A percentile compares a stretch with the other conserved stretches of the same genome.
Evolutionary conservation across 2,797 vertebrate species (phyloP).

Genomic region (Microhierax caerulescens): DNA sequence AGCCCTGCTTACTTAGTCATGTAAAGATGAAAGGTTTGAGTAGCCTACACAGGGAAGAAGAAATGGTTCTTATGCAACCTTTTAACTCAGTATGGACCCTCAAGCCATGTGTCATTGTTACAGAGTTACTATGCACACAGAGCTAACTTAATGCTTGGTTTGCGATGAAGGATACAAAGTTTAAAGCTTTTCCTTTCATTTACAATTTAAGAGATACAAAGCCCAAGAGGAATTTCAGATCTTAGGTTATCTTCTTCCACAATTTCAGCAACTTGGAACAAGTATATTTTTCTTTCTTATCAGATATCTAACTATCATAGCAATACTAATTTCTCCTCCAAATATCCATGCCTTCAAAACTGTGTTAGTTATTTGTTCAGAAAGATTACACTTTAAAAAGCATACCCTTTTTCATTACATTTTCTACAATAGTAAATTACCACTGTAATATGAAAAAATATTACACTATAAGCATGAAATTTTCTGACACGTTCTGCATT

Average conservation of each 20-base stretch:
- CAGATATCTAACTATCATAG: neutral
- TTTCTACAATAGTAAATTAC: neutral
- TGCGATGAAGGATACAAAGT: neutral
- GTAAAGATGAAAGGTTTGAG: neutral
- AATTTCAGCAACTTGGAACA: neutral
- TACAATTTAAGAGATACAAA: neutral
- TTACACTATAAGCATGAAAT: neutral
- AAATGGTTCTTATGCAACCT: neutral
- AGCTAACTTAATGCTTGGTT: neutral
- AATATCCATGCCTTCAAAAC: neutral
- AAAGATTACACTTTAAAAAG: neutral
- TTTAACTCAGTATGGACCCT: neutral
- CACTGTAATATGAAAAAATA: neutral
- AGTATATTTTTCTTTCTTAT: neutral
- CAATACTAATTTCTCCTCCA: neutral
- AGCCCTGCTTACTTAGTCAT: neutral
- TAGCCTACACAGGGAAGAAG: neutral
- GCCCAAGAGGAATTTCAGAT: neutral
- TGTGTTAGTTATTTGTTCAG: neutral
- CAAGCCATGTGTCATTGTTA: neutral
- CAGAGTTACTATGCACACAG: neutral
- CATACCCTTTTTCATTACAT: neutral
- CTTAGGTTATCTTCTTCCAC: neutral
- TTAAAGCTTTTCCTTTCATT: neutral
- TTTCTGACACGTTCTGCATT: neutral